phyloP scores from a whole-genome alignment of 2,113 vertebrate genomes.

The Thinocorus orbignyianus region DNA sequence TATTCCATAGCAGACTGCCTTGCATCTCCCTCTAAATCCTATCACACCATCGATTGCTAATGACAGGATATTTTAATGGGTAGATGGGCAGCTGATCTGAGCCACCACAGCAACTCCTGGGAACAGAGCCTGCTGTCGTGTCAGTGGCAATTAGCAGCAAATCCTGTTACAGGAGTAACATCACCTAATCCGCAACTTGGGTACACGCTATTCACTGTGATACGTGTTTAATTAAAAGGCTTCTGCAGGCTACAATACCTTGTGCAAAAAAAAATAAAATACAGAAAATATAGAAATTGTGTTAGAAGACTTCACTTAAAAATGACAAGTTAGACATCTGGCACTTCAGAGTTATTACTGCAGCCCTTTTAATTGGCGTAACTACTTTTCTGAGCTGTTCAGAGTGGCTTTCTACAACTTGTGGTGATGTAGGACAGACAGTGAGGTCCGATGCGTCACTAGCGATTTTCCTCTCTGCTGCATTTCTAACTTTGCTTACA shows the following conservation, averaged over 20 bases:
- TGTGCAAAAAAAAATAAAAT: neutral
- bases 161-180: conserved; percentile 39
- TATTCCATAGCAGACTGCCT: neutral
- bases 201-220: neutral
- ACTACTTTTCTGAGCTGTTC: neutral
- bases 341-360: neutral
- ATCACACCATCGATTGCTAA: neutral
- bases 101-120: neutral
- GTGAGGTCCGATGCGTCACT: neutral
- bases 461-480: neutral
- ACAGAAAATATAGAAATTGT: neutral
- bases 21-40: neutral
- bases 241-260: neutral
- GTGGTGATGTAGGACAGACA: neutral
- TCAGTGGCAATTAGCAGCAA: conserved; percentile 47
- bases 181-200: conserved; percentile 14
- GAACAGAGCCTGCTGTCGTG: conserved; percentile 2
- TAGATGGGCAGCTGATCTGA: neutral
- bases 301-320: neutral
- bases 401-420: neutral
- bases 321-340: neutral
- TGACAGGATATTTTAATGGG: neutral
- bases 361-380: neutral
- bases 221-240: neutral
- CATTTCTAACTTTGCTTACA: conserved; percentile 15